These are phyloP conservation scores for Strix occidentalis DNA, from an alignment of 2,797 vertebrate species.

Conservation along the genomic window DNA sequence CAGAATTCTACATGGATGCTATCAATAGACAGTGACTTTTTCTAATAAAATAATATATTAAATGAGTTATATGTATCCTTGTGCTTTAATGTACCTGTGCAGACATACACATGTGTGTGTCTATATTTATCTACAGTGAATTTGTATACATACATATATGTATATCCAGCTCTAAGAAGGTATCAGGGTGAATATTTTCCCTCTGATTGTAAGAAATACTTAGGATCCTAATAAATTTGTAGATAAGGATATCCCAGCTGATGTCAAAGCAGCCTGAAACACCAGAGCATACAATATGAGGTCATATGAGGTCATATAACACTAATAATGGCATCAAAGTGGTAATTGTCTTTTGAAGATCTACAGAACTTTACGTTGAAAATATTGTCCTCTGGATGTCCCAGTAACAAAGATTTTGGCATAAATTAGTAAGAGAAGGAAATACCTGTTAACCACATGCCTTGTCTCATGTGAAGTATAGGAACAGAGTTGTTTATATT, in stretches of 20 bases:
- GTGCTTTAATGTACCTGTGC: neutral
- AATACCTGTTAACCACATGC: neutral
- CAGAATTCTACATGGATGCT: neutral
- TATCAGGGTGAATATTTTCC: neutral
- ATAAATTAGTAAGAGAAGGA: neutral
- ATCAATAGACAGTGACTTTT: neutral
- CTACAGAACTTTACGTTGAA: neutral
- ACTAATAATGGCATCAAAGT: neutral
- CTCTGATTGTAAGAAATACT: neutral
- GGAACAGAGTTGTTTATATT: neutral
- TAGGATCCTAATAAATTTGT: neutral
- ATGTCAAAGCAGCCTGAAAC: neutral
- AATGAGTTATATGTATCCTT: neutral
- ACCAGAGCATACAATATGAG: neutral
- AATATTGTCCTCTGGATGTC: neutral
- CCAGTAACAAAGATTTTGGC: neutral
- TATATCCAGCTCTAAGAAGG: neutral
- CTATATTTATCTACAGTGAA: neutral
- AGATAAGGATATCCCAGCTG: neutral
- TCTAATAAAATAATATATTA: neutral
- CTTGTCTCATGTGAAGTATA: neutral
- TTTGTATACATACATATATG: neutral
- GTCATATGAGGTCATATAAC: neutral
- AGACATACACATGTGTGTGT: accelerated
- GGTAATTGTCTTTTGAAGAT: neutral